Base-by-base conservation (phyloP, 2,113 vertebrate genomes). In the Synodontis membranacea region DNA sequence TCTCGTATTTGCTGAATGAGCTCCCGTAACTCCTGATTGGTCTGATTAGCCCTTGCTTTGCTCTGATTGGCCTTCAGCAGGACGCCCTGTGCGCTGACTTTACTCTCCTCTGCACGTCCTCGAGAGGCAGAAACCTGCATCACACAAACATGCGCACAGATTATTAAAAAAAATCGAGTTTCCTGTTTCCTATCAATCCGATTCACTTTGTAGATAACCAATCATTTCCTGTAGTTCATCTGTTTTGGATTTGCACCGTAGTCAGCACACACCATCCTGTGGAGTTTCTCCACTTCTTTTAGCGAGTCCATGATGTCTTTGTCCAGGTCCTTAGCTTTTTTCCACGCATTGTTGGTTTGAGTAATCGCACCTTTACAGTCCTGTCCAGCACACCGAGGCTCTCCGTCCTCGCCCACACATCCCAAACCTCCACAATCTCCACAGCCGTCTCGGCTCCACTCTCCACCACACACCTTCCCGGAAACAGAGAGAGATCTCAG, bases 1-100 rank as follows among this genome's bases (percentile, higher is more conserved):
- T 99, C 94, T 89, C 97, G 93, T 83, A 99, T 99, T 88, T 99
- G 97, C 78, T 96, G 96, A 93, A 99, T 98, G 83, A 99, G 96
- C 60, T 91, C 93, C 80, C 98, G 95, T 25, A 99, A 95, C 64
- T 98, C 97, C 88, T 97, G 93, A 1, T 98, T 99, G 95, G 95
- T 98, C 92, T 94, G 95, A 91, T 97, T 95, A 90, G 98, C 96
- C 91, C 96, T 94, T 66, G 96, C 95, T 91, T 96, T 97, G 85
- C 97, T 99, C 52, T 91, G 94, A 52, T 97, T 99, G 86, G 98
- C 96, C 93, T 96, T 98, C 46, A 95, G 75, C 91, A 98, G 92
- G 83, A 98, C 96, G 12, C 94, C 94, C 89, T 97, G 94, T 23
- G 97, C 97, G 0, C 93, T 97, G 52, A 93, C 93, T 88, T 97